Evolutionary conservation across 2,797 vertebrate genomes (phyloP).

Genomic region (Gila robusta): DNA sequence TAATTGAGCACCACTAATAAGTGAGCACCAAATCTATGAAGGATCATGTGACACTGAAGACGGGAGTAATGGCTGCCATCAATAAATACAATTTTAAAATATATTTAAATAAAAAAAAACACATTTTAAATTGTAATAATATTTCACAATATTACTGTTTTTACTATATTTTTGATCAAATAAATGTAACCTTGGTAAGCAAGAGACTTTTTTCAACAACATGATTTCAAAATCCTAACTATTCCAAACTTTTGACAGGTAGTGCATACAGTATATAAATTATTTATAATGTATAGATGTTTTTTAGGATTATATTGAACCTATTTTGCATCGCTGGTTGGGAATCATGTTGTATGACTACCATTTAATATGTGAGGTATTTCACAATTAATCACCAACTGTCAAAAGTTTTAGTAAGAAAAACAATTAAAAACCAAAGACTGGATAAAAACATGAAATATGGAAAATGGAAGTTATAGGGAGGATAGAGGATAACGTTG

Average conservation of each 20-base stretch:
- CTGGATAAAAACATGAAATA: not conserved
- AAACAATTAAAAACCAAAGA: constrained; percentile 21
- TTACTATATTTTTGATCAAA: not conserved
- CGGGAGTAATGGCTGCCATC: not conserved
- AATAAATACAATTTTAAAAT: not conserved
- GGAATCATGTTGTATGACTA: not conserved
- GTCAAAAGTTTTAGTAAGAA: not conserved
- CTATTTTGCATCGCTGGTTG: not conserved
- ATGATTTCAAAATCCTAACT: not conserved
- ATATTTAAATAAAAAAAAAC: not conserved
- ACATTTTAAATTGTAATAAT: not conserved
- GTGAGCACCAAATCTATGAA: not conserved
- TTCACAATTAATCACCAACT: not conserved
- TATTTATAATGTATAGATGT: not conserved
- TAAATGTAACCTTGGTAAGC: not conserved
- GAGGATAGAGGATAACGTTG: not conserved
- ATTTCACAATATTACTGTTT: not conserved
- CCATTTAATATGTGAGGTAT: not conserved
- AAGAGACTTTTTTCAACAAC: not conserved
- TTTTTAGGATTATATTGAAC: not conserved
- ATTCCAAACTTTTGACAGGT: not conserved
- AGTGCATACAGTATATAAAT: not conserved
- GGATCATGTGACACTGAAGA: not conserved
- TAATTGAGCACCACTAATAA: not conserved
- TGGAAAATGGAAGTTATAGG: not conserved